Evolutionary conservation across 2,888 invertebrate genomes (phyloP), one percentile per base, ranked within the genome.

Genomic region (Graphium colonna): DNA sequence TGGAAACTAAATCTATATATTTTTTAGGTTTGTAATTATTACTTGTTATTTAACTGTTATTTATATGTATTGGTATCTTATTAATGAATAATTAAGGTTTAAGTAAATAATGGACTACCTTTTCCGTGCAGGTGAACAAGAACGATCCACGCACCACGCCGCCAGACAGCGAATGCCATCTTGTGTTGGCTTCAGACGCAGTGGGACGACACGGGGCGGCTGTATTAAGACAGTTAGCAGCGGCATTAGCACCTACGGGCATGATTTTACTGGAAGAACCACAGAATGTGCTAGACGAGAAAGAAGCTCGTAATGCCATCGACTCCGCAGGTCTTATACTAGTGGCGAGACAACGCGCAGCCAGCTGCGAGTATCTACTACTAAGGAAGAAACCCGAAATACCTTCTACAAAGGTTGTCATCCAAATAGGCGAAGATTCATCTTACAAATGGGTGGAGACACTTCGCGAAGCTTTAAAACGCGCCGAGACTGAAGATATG

Each of bases 361-460:
- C 92, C 33, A 91, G 90, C 51, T 92, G 92, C 68, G 87, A 91
- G 46, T 93, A 94, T 63, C 77, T 95, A 50, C 83, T 97, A 60
- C 84, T 96, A 51, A 92, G 95, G 36, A 17, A 9, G 66, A 66
- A 69, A 0, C 71, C 80, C 18, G 71, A 72, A 45, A 61, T 77
- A 59, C 82, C 86, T 3, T 47, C 68, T 0, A 77, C 73, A 39
- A 71, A 77, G 42, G 80, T 90, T n/a, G 85, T 95, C 0, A 80
- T 97, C 1, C 90, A 92, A 59, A 83, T 95, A 17, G 92, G 92
- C 0, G 95, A 95, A 69, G 92, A 91, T 55, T 90, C 91, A 69
- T 10, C 59, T 18, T 96, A 93, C 80, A 77, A 77, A 1, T 98
- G 98, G 98, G 93, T 98, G 44, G 95, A 96, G 44, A 82, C 90